Evolutionary conservation across 2,797 vertebrate species (phyloP).

Genomic region (Hyperoplus lanceolatus): DNA sequence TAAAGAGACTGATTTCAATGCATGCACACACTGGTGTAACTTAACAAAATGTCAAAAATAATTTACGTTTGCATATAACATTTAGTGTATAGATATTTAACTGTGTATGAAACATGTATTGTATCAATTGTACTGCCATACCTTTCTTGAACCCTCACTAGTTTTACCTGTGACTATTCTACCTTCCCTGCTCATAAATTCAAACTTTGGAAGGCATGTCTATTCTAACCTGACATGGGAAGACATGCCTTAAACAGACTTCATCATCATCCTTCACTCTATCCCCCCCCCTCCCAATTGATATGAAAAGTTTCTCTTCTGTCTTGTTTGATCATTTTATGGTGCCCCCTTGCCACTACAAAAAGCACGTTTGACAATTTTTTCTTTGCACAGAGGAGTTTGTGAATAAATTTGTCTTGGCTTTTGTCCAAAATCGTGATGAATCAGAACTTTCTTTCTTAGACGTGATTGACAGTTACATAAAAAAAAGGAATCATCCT

Average conservation of each 20-base stretch:
- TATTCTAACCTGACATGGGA: not conserved
- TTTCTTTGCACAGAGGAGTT: not conserved
- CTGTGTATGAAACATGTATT: not conserved
- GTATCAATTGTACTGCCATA: not conserved
- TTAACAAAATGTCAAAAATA: not conserved
- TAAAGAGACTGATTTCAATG: not conserved
- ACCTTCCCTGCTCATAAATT: not conserved
- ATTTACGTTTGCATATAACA: not conserved
- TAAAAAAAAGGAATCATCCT: slow-evolving; percentile 22
- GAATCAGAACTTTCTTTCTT: slow-evolving; percentile 49
- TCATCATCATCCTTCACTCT: not conserved
- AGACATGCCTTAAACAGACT: not conserved
- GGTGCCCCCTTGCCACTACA: not conserved
- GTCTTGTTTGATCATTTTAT: slow-evolving; percentile 10
- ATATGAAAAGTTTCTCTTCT: not conserved
- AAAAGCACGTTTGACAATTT: slow-evolving; percentile 15
- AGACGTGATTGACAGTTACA: slow-evolving; percentile 28
- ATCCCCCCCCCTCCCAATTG: not conserved
- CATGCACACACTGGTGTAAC: not conserved
- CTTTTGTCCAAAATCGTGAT: slow-evolving; percentile 46
- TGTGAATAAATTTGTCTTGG: slow-evolving; percentile 38
- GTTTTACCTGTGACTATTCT: no score
- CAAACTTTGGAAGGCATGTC: not conserved
- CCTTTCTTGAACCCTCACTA: not conserved
- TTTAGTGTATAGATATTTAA: not conserved